Percentiles rank a stretch among this genome's conserved stretches.
Evolutionary conservation across 2,797 vertebrate species (phyloP).

Genomic region (Tapera naevia): DNA sequence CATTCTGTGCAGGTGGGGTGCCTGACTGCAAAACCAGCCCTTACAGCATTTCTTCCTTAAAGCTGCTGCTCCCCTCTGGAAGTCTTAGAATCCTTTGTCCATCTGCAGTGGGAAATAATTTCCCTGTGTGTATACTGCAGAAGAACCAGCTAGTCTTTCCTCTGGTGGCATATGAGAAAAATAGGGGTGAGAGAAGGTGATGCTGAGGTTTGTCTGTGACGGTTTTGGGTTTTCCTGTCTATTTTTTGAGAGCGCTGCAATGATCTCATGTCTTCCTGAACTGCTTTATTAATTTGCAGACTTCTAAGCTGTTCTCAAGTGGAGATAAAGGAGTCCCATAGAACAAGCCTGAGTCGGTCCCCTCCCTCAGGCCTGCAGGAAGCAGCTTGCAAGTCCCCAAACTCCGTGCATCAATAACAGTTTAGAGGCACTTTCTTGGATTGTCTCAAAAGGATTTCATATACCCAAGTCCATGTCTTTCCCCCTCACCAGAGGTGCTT

Average conservation of each 20-base stretch:
- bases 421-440: not conserved
- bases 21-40: not conserved
- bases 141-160: not conserved
- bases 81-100: not conserved
- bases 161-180: not conserved
- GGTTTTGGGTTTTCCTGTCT: fast-evolving
- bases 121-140: not conserved
- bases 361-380: not conserved
- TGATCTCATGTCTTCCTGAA: not conserved
- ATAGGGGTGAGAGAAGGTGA: not conserved
- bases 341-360: not conserved
- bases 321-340: not conserved
- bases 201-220: not conserved
- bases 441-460: not conserved
- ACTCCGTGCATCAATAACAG: not conserved
- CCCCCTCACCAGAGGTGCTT: not conserved
- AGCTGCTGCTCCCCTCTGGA: not conserved
- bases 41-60: not conserved
- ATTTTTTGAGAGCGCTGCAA: not conserved
- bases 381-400: not conserved
- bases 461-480: not conserved
- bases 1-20: conserved; percentile 92
- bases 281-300: not conserved
- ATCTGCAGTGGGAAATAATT: not conserved
- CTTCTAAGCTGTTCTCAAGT: not conserved